Base-by-base conservation (phyloP, 2,888 invertebrate genomes). In the Cerceris rybyensis region DNA sequence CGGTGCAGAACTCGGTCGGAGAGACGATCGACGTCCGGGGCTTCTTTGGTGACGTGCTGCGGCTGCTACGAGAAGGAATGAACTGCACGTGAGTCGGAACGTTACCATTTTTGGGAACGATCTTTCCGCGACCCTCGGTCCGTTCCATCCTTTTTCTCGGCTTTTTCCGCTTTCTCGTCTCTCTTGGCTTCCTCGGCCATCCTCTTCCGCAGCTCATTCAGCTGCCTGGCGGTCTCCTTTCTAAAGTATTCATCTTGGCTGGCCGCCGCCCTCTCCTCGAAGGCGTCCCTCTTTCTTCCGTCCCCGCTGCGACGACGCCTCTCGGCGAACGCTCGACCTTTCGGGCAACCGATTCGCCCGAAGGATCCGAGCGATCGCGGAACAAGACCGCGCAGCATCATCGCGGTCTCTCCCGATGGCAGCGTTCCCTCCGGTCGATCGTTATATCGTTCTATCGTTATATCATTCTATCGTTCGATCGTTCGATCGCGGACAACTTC, bases 21-120 rank as follows among this genome's bases (percentile, higher is more conserved):
- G 70, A 80, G 55, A 83, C 90, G 78, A 81, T 80, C 5, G 86
- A 88, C 6, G 82, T 92, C 8, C 76, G 75, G 7, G 92, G 92
- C 4, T 91, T 92, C 72, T 92, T 91, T 69, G 92, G 92, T 2
- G 89, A 90, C 8, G 83, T 92, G 8, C 75, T 92, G 58, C 75
- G 88, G 46, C 82, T 92, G 42, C 86, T 92, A 60, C 65, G 89
- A 54, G 84, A 91, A 43, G 88, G 86, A 69, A 86, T 92, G 86
- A 92, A 92, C 81, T 92, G 91, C 90, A 89, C 90, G 92, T 92
- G 76, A 91, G 91, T 82, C 64, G 11, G 7, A 65, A 6, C 42
- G 8, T 9, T 55, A 8, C 64, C 49, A 6, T 11, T 11, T 2
- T 41, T 64, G 0, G 8, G 11, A 8, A 4, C 7, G 55, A 0